phyloP scores from a whole-genome alignment of 1,140 invertebrate genomes.

The Bombus waltoni region DNA sequence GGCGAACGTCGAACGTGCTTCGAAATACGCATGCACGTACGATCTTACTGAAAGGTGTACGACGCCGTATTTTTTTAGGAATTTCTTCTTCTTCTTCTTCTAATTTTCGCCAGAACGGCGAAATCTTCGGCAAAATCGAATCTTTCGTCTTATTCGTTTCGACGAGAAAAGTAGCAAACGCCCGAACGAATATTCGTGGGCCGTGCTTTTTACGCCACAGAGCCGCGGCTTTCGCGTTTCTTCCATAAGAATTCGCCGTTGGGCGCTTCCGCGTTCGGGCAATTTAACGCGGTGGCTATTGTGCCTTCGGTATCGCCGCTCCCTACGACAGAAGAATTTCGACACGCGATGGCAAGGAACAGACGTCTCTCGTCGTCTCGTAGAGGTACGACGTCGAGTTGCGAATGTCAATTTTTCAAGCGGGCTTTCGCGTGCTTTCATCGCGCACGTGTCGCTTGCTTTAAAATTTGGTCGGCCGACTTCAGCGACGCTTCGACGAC shows the following conservation, averaged over 20 bases:
- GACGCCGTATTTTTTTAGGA: too few species aligned
- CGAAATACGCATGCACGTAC: too few species aligned
- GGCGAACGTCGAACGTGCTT: too few species aligned
- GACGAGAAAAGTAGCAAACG: not conserved
- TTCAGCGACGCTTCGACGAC: too few species aligned
- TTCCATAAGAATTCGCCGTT: not conserved
- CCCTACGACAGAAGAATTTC: not conserved
- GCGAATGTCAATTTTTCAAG: not conserved
- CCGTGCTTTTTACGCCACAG: not conserved
- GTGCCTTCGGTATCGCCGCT: not conserved
- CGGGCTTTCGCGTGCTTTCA: rapidly evolving
- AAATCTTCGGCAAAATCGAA: too few species aligned
- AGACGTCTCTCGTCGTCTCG: too few species aligned
- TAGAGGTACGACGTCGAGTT: not conserved
- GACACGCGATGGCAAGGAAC: not conserved
- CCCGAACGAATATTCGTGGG: constrained; percentile 15
- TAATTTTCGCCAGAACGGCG: not conserved
- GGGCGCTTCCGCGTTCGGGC: not conserved
- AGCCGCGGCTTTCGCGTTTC: not conserved
- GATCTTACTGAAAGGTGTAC: too few species aligned
- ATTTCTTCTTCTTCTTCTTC: too few species aligned
- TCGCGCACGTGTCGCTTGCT: too few species aligned
- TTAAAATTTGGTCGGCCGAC: too few species aligned
- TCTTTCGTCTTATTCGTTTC: not conserved
- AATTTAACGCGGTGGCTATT: not conserved